Evolutionary conservation across 2,113 vertebrate species (phyloP).

Genomic region (Siniperca knerii): DNA sequence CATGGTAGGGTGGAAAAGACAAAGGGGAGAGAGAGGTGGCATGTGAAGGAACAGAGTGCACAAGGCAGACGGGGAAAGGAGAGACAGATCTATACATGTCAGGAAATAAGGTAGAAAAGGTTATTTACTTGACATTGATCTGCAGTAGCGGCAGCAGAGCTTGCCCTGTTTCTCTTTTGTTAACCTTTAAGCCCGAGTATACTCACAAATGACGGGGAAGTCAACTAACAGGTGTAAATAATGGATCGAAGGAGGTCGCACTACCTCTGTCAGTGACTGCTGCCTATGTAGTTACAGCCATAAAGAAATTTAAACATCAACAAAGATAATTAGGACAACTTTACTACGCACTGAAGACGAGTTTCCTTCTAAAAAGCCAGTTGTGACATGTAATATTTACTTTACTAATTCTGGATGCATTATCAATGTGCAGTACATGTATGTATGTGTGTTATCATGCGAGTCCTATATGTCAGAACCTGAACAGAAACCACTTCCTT

Average conservation of each 20-base stretch:
- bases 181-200: conserved; percentile 98
- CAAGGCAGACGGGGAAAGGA: conserved; percentile 74
- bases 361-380: conserved; percentile 80
- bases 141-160: conserved; percentile 90
- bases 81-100: conserved; percentile 95
- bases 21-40: conserved; percentile 84
- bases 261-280: conserved; percentile 93
- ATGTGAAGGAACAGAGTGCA: conserved; percentile 89
- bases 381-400: conserved; percentile 88
- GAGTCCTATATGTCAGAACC: background rate
- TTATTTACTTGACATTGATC: conserved; percentile 99
- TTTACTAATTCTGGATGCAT: conserved; percentile 25
- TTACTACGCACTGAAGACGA: conserved; percentile 87
- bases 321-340: conserved; percentile 94
- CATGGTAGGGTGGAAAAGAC: conserved; percentile 81
- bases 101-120: conserved; percentile 99
- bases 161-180: conserved; percentile 99
- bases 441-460: background rate
- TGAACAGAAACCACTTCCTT: background rate
- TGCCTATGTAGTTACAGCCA: conserved; percentile 92
- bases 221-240: conserved; percentile 99
- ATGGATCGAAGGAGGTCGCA: conserved; percentile 96
- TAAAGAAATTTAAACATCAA: conserved; percentile 95
- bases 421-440: background rate
- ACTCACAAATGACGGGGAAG: conserved; percentile 96